Conservation (phyloP, 2,888 invertebrate species). For the Ramazzottius varieornatus region DNA sequence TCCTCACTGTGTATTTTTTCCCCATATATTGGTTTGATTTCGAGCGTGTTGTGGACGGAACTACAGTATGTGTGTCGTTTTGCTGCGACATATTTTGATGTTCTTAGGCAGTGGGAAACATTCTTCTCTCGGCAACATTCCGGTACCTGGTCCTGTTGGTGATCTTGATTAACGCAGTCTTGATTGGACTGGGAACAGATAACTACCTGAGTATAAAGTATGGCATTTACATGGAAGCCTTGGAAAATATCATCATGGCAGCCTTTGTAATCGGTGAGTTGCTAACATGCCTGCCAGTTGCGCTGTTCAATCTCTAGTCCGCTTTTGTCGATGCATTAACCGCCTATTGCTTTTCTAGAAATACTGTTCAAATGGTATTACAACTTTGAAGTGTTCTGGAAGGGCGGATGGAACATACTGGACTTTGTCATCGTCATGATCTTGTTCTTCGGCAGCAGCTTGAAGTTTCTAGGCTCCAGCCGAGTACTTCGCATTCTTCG, state of each 20-base stretch:
- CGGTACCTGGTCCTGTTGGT: constrained; percentile 12
- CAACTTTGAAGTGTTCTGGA: constrained; percentile 18
- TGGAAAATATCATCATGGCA: constrained; percentile 15
- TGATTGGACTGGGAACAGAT: constrained; percentile 15
- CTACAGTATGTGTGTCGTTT: no score
- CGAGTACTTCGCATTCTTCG: constrained; percentile 11
- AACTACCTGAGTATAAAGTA: constrained; percentile 9
- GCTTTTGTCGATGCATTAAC: no score
- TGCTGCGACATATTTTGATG: no score
- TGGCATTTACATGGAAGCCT: constrained; percentile 10
- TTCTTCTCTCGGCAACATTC: constrained; percentile 6
- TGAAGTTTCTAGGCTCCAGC: constrained; percentile 10
- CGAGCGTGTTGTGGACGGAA: no score
- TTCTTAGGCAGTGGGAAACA: neutral
- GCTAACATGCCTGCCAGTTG: no score
- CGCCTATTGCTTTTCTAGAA: no score
- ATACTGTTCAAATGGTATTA: constrained; percentile 17
- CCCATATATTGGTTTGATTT: no score
- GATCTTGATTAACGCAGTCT: constrained; percentile 15
- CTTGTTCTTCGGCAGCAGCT: constrained; percentile 11
- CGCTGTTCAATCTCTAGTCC: no score
- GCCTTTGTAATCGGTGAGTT: constrained; percentile 13
- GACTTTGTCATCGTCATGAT: constrained; percentile 15
- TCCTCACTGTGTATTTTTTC: no score
- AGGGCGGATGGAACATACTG: constrained; percentile 17